A percentile compares a stretch with the other conserved stretches of the same genome.
These are phyloP conservation scores for Gibbula magus DNA, from an alignment of 2,888 invertebrate species.

Conservation along the genomic window DNA sequence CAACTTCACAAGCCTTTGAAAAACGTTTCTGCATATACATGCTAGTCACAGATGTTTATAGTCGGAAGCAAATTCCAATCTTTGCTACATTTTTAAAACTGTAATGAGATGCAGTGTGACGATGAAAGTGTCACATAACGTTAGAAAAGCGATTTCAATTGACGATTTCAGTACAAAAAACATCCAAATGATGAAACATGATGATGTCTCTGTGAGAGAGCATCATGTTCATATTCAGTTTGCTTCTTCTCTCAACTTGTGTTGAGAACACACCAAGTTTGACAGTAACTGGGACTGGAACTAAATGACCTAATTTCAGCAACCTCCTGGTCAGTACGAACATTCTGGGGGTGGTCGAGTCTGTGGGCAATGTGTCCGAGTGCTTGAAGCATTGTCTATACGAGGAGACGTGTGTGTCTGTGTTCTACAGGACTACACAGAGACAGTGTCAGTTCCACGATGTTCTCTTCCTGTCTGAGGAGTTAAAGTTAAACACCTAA, in stretches of 20 bases:
- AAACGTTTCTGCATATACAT: too few relatives aligned
- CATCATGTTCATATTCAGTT: too few relatives aligned
- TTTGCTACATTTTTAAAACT: too few relatives aligned
- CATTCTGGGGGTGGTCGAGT: background rate
- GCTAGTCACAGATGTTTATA: too few relatives aligned
- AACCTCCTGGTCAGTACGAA: background rate
- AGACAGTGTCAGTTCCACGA: background rate
- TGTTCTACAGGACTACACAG: background rate
- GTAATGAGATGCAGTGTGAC: too few relatives aligned
- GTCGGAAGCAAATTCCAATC: too few relatives aligned
- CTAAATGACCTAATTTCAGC: background rate
- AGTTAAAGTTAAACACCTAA: background rate
- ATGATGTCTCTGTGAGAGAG: too few relatives aligned
- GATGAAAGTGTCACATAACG: too few relatives aligned
- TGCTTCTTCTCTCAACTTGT: background rate
- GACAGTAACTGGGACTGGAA: background rate
- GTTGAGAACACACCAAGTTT: background rate
- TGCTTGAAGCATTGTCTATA: background rate
- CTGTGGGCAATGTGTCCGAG: background rate
- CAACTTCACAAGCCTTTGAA: too few relatives aligned
- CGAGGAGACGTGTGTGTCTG: background rate
- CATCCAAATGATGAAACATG: too few relatives aligned
- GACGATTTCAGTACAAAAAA: too few relatives aligned
- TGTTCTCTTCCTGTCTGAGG: background rate
- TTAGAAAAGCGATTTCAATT: too few relatives aligned